Percentiles rank a stretch among this genome's conserved stretches.
Conservation (phyloP, 2,888 invertebrate species). For the Scaptomyza parva region DNA sequence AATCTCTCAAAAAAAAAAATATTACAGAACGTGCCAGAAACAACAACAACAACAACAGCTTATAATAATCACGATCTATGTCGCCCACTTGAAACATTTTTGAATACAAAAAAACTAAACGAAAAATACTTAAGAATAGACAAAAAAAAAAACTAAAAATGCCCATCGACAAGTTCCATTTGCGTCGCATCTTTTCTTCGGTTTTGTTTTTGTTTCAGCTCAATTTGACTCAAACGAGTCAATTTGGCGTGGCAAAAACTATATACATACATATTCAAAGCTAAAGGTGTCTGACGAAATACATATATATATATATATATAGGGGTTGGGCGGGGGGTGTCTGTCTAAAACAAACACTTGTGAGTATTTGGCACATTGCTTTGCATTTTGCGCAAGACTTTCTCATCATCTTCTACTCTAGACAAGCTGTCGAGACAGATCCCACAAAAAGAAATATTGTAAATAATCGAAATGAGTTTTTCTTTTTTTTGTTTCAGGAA, state of each 20-base stretch:
- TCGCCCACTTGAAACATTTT: constrained; percentile 50
- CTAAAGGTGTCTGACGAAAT: constrained; percentile 36
- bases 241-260: constrained; percentile 42
- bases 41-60: neutral
- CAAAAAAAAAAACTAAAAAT: too few species aligned
- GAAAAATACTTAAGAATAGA: constrained; percentile 7
- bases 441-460: too few species aligned
- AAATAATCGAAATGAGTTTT: too few species aligned
- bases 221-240: constrained; percentile 46
- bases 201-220: too few species aligned
- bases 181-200: constrained; percentile 15
- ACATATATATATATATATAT: constrained; percentile 3
- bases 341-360: constrained; percentile 13
- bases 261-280: neutral
- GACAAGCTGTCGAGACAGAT: constrained; percentile 34
- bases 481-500: neutral
- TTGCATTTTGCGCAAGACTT: constrained; percentile 24
- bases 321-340: neutral
- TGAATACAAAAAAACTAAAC: constrained; percentile 9
- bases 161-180: too few species aligned
- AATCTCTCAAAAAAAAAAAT: neutral
- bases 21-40: neutral
- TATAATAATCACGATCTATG: constrained; percentile 33
- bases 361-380: constrained; percentile 30
- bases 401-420: constrained; percentile 1